Conservation (phyloP, 2,888 invertebrate species). For the Argyresthia goedartella region DNA sequence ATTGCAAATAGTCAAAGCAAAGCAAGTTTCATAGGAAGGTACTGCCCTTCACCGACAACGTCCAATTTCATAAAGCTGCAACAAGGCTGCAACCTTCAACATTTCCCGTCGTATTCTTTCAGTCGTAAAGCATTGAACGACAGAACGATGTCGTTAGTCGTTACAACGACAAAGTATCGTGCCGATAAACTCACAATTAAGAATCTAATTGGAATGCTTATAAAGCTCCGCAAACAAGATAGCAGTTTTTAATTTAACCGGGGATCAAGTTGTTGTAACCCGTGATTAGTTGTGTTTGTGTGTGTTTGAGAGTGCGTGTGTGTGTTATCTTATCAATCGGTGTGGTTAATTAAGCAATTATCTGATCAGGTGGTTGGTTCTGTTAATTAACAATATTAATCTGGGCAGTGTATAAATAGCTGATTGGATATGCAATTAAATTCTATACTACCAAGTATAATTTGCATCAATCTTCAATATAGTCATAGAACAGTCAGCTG, state of each 20-base stretch:
- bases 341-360: conserved; percentile 1
- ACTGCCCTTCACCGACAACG: too few relatives aligned
- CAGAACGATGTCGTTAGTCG: conserved; percentile 1
- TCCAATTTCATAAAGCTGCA: not conserved
- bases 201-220: not conserved
- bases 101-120: not conserved
- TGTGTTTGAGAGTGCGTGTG: too few relatives aligned
- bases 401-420: not conserved
- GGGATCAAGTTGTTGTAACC: not conserved
- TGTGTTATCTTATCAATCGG: not conserved
- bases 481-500: too few relatives aligned
- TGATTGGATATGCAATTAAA: too few relatives aligned
- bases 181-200: conserved; percentile 1
- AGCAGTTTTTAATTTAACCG: too few relatives aligned
- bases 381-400: conserved; percentile 1
- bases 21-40: too few relatives aligned
- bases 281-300: not conserved
- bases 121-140: not conserved
- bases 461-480: too few relatives aligned
- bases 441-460: too few relatives aligned
- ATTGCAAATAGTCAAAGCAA: too few relatives aligned
- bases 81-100: not conserved
- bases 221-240: not conserved
- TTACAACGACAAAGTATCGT: not conserved
- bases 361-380: not conserved